phyloP scores from a whole-genome alignment of 2,113 vertebrate species.

The Chionomys nivalis region DNA sequence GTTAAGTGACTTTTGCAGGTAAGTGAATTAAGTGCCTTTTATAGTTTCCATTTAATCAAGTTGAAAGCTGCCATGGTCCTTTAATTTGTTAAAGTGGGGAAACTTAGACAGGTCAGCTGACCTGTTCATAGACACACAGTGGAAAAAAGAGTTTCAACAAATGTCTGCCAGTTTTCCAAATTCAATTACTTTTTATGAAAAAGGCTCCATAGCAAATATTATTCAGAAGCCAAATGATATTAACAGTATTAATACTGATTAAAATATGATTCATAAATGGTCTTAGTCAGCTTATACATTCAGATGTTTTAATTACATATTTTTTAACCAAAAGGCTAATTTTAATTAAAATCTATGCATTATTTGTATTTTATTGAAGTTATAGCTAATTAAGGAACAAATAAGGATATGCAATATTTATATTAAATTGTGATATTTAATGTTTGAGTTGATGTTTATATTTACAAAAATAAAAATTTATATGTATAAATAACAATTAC shows the following conservation, averaged over 20 bases:
- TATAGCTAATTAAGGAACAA: background rate
- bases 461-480: background rate
- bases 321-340: background rate
- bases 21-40: background rate
- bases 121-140: background rate
- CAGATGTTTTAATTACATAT: background rate
- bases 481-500: background rate
- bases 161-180: background rate
- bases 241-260: background rate
- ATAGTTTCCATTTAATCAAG: background rate
- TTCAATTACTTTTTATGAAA: background rate
- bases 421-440: background rate
- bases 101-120: background rate
- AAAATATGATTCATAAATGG: background rate
- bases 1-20: background rate
- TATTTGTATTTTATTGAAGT: background rate
- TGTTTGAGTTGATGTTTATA: background rate
- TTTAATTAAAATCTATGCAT: background rate
- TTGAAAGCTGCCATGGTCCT: background rate
- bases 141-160: background rate
- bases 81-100: background rate
- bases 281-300: background rate
- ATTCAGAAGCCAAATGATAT: background rate
- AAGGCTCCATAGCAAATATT: background rate
- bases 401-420: background rate